These are phyloP conservation scores for Anguilla japonica DNA, from an alignment of 2,113 vertebrate species.

Conservation along the genomic window DNA sequence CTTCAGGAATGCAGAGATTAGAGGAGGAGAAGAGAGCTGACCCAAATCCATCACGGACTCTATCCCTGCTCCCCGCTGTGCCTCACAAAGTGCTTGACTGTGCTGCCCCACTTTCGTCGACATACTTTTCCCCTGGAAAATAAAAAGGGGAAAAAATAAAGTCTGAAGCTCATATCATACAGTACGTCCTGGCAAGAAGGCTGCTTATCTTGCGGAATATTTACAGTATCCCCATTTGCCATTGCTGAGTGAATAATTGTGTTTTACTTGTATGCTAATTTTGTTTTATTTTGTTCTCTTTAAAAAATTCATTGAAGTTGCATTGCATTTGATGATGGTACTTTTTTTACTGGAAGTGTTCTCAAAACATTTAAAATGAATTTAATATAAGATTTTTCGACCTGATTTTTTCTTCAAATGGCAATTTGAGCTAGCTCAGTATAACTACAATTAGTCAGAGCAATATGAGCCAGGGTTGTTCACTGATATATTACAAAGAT, in stretches of 20 bases:
- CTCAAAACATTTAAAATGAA: too few species aligned
- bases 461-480: neutral
- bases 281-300: neutral
- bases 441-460: neutral
- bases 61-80: neutral
- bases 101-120: slow-evolving; percentile 61
- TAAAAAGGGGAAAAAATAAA: neutral
- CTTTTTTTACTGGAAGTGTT: neutral
- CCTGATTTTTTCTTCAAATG: neutral
- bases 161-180: neutral
- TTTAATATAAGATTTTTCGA: too few species aligned
- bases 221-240: neutral
- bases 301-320: neutral
- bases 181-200: neutral
- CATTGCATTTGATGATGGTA: neutral
- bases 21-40: neutral
- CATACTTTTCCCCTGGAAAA: slow-evolving; percentile 52
- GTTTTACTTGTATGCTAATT: neutral
- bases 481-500: neutral
- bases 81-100: slow-evolving; percentile 29
- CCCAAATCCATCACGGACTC: neutral
- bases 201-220: neutral
- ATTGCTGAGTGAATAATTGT: neutral
- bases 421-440: neutral
- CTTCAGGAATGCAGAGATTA: neutral